These are phyloP conservation scores for Oasisia sp. DNA, from an alignment of 2,888 invertebrate species.

Conservation along the genomic window DNA sequence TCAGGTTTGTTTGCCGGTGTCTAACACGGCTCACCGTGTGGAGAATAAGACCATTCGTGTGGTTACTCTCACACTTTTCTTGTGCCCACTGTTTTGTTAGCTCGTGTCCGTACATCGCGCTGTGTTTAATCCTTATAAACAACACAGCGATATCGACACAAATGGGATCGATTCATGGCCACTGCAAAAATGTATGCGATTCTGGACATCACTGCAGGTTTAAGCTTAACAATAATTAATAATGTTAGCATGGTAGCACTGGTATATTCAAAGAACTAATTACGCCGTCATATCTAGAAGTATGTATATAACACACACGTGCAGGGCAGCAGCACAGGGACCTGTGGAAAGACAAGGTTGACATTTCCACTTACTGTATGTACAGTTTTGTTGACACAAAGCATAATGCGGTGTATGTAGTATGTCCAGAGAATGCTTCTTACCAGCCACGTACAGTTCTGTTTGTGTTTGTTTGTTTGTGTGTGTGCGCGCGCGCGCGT, in stretches of 20 bases:
- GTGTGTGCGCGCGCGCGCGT: too few relatives aligned
- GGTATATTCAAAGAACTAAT: background rate
- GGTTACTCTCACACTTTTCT: background rate
- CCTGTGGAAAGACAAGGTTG: background rate
- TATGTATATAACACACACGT: too few relatives aligned
- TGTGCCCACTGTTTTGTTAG: background rate
- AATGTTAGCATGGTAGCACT: background rate
- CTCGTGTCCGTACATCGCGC: background rate
- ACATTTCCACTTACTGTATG: too few relatives aligned
- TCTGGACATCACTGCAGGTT: background rate
- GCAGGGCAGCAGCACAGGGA: background rate
- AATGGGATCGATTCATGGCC: background rate
- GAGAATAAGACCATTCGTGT: background rate
- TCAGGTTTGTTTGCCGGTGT: background rate
- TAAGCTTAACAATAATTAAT: background rate
- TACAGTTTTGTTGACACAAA: too few relatives aligned
- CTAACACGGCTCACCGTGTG: background rate
- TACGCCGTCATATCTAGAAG: background rate
- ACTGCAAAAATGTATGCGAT: background rate
- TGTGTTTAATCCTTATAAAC: background rate
- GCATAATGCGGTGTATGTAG: too few relatives aligned
- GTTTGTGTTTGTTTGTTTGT: background rate
- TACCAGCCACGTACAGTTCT: too few relatives aligned
- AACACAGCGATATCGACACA: background rate
- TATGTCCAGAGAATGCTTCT: too few relatives aligned